A percentile compares a stretch with the other conserved stretches of the same genome.
These are phyloP conservation scores for Clarias gariepinus DNA, from an alignment of 2,113 vertebrate species.

Conservation along the genomic window DNA sequence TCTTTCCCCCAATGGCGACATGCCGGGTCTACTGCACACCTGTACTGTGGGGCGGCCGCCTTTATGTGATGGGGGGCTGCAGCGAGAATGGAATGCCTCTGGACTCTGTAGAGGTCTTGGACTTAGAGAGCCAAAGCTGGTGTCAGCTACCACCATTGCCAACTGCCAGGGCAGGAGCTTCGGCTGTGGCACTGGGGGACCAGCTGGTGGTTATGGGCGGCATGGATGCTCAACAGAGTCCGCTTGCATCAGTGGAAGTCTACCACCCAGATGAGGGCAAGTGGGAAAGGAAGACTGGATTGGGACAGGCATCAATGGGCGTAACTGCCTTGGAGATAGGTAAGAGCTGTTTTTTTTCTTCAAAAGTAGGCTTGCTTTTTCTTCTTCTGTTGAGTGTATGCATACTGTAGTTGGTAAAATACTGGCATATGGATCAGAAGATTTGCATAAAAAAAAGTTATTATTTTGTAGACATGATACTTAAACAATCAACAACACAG, in stretches of 20 bases:
- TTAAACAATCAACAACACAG: no score
- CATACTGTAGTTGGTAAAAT: no score
- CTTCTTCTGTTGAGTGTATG: no score
- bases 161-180: conserved; percentile 85
- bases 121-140: conserved; percentile 86
- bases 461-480: not conserved
- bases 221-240: conserved; percentile 88
- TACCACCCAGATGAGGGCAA: conserved; percentile 90
- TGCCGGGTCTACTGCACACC: conserved; percentile 90
- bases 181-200: conserved; percentile 80
- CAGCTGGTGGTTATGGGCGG: conserved; percentile 89
- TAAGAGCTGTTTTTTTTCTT: conserved; percentile 67
- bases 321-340: conserved; percentile 89
- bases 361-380: not conserved
- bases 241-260: conserved; percentile 88
- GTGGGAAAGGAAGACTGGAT: conserved; percentile 86
- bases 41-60: conserved; percentile 78
- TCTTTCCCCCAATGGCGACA: conserved; percentile 88
- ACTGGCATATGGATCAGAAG: no score
- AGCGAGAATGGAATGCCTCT: conserved; percentile 82
- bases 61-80: conserved; percentile 93
- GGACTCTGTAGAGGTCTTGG: conserved; percentile 83
- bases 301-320: conserved; percentile 94
- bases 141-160: conserved; percentile 80
- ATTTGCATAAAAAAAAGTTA: not conserved